A percentile compares a stretch with the other conserved stretches of the same genome.
Evolutionary conservation across 2,797 vertebrate species (phyloP).

Genomic region (Octomys mimax): DNA sequence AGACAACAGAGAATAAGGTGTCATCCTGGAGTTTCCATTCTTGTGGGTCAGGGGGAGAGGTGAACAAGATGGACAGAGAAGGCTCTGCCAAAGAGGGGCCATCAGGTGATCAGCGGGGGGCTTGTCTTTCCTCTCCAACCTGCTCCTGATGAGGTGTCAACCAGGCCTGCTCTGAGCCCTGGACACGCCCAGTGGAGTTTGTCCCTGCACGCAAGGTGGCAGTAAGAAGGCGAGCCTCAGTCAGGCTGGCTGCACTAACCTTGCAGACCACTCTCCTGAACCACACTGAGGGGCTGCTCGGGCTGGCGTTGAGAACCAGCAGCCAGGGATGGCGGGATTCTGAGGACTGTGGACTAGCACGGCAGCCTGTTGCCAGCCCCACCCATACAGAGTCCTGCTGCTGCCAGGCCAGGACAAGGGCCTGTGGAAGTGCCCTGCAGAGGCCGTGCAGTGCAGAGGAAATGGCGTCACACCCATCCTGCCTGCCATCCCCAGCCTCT

Average conservation of each 20-base stretch:
- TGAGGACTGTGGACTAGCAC: not conserved
- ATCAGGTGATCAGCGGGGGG: not conserved
- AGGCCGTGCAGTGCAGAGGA: not conserved
- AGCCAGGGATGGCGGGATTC: not conserved
- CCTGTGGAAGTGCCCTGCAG: slow-evolving; percentile 12
- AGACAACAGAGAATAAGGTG: not conserved
- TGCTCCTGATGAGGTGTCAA: not conserved
- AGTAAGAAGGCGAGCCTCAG: not conserved
- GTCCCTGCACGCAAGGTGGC: not conserved
- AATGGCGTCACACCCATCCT: not conserved
- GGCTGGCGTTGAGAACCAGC: not conserved
- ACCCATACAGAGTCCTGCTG: no score
- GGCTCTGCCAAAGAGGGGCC: not conserved
- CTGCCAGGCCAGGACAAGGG: not conserved
- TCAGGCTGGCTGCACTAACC: not conserved
- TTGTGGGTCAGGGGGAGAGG: not conserved
- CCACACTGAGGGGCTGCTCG: not conserved
- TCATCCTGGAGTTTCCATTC: fast-evolving
- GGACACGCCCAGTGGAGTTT: not conserved
- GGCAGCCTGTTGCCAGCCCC: not conserved
- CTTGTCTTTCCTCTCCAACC: fast-evolving
- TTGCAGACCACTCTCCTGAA: fast-evolving
- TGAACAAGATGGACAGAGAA: not conserved
- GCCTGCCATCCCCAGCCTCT: not conserved
- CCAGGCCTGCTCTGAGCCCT: not conserved